Base-by-base conservation (phyloP, 1,140 invertebrate genomes). In the Nautilus pompilius region DNA sequence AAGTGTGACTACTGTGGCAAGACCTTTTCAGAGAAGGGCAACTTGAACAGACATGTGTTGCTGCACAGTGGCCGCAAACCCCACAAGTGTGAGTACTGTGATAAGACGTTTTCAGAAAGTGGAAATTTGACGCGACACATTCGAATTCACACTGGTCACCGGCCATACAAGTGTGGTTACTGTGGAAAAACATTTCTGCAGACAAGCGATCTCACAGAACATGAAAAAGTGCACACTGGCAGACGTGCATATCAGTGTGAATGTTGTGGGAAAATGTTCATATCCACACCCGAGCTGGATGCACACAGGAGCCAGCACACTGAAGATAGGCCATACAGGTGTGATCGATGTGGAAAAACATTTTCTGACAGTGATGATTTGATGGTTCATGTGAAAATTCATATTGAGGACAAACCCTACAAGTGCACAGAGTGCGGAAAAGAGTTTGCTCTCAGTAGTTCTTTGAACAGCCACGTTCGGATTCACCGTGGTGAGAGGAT, bases 31-130 rank as follows among this genome's bases (percentile, higher is more conserved):
- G 41, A 56, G 29, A 62, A 65, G 34, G 49, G 45, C 13, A 63
- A 61, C 33, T 57, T 61, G 15, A 58, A 61, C 6, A 30, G 55
- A 5, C 67, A 69, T 26, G 17, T 95, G 77, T 90, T 93, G n/a
- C n/a, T n/a, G n/a, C n/a, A 69, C 65, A 62, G 67, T 28, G 69
- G 69, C 15, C 66, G 68, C 32, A 68, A 56, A 65, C 69, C 69
- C 10, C 68, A 63, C 29, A 54, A 53, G 24, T 53, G 49, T 26
- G 29, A 53, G 26, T 53, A 8, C 24, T 53, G 49, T 53, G 15
- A 28, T 5, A 53, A 53, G 24, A 20, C 17, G 49, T 53, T 53
- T 17, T 20, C 49, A 2, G 15, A 28, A 28, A 15, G 24, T 4
- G 26, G 24, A 2, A 53, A 28, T 1, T 24, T 53, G 49, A 53